phyloP scores from a whole-genome alignment of 92 coral and sea anemone genomes.

The Porites divaricata region DNA sequence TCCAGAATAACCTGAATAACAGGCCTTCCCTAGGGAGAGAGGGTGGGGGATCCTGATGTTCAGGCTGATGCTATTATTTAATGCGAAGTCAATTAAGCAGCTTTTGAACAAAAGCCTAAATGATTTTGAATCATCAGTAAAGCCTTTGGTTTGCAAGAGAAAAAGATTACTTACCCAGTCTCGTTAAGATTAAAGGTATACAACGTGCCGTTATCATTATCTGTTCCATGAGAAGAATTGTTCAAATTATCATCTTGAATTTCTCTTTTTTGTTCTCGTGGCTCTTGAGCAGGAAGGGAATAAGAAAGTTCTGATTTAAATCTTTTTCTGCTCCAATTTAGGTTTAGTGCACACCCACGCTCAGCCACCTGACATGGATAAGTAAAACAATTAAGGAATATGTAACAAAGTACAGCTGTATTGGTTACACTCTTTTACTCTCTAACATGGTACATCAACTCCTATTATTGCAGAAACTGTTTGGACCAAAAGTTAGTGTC shows the following conservation, averaged over 20 bases:
- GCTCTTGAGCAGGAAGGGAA: slow-evolving; percentile 7
- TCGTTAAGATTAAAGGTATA: slow-evolving; percentile 66
- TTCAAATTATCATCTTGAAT: neutral
- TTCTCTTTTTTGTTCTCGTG: neutral
- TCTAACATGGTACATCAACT: no score
- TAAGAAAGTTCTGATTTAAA: slow-evolving; percentile 62
- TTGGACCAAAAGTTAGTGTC: no score
- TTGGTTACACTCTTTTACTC: no score
- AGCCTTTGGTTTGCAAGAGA: neutral
- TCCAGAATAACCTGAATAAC: no score
- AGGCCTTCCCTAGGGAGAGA: no score
- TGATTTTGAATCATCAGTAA: neutral
- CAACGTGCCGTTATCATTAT: neutral
- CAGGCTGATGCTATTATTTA: no score
- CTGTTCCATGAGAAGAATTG: neutral
- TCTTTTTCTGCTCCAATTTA: slow-evolving; percentile 73
- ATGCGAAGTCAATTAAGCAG: no score
- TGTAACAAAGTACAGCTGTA: neutral
- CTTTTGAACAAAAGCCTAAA: neutral
- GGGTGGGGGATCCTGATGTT: no score
- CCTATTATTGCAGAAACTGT: no score
- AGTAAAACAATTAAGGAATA: slow-evolving; percentile 40
- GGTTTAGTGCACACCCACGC: slow-evolving; percentile 84
- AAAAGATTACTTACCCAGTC: slow-evolving; percentile 34
- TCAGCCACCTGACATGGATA: slow-evolving; percentile 86